A percentile compares a stretch with the other conserved stretches of the same genome.
These are phyloP conservation scores for Pimephales promelas DNA, from an alignment of 2,113 vertebrate species.

Conservation along the genomic window DNA sequence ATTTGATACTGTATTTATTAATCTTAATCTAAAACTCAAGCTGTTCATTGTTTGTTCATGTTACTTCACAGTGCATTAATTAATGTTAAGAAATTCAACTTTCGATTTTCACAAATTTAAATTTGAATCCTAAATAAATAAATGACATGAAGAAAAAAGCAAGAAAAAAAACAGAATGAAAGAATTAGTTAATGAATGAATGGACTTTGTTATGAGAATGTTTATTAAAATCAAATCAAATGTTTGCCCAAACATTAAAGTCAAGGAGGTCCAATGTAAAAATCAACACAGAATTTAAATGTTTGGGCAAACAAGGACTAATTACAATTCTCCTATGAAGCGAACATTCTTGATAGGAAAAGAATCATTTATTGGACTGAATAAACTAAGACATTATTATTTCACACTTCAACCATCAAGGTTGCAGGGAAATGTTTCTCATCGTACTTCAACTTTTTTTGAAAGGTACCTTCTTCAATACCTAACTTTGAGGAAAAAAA, in stretches of 20 bases:
- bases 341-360: not conserved
- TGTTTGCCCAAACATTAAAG: not conserved
- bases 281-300: not conserved
- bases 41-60: too few species aligned
- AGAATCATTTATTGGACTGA: not conserved
- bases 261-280: not conserved
- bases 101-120: too few species aligned
- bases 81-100: too few species aligned
- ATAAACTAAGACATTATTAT: not conserved
- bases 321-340: not conserved
- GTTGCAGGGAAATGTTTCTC: not conserved
- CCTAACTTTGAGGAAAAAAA: not conserved
- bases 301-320: not conserved
- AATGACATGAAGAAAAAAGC: too few species aligned
- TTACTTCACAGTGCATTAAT: too few species aligned
- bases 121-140: too few species aligned
- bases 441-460: constrained; percentile 1
- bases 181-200: not conserved
- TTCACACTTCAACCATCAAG: not conserved
- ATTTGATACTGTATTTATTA: too few species aligned
- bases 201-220: not conserved
- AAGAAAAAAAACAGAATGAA: not conserved
- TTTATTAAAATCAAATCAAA: too few species aligned
- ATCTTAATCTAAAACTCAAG: too few species aligned
- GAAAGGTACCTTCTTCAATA: not conserved